Evolutionary conservation across 2,797 vertebrate genomes (phyloP).

Genomic region (Naso thynnoides): DNA sequence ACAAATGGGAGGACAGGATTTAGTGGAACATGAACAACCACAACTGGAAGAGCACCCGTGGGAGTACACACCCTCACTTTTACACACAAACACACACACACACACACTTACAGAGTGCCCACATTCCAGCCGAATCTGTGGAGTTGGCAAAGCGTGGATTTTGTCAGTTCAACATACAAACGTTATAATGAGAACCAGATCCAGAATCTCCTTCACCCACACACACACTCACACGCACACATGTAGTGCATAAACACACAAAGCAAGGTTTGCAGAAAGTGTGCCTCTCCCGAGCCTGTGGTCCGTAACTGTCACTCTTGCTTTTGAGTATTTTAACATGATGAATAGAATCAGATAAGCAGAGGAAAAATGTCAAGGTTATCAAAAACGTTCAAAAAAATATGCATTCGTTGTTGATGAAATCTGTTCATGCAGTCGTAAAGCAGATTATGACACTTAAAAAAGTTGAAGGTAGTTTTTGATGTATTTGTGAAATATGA

Average conservation of each 20-base stretch:
- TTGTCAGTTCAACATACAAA: conserved; percentile 47
- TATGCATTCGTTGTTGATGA: neutral
- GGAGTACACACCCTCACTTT: conserved; percentile 25
- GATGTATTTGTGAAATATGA: neutral
- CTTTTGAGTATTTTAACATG: conserved; percentile 5
- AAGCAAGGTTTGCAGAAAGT: conserved; percentile 18
- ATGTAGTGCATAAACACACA: conserved; percentile 27
- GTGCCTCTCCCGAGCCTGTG: conserved; percentile 20
- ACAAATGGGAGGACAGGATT: conserved; percentile 63
- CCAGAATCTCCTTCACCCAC: neutral
- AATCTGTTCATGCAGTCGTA: conserved; percentile 9
- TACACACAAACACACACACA: neutral
- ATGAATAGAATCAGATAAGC: conserved; percentile 27
- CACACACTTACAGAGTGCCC: conserved; percentile 8
- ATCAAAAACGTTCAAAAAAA: neutral
- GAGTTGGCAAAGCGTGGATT: conserved; percentile 41
- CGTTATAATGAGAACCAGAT: conserved; percentile 55
- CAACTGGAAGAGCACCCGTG: conserved; percentile 44
- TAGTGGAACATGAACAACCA: conserved; percentile 58
- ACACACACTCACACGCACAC: conserved; percentile 3
- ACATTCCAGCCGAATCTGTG: conserved; percentile 58
- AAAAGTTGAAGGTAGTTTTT: neutral
- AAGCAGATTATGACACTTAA: conserved; percentile 1
- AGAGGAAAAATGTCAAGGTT: neutral
- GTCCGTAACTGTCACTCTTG: conserved; percentile 21